Conservation (phyloP, 2,888 invertebrate genomes). For the Ramazzottius varieornatus region DNA sequence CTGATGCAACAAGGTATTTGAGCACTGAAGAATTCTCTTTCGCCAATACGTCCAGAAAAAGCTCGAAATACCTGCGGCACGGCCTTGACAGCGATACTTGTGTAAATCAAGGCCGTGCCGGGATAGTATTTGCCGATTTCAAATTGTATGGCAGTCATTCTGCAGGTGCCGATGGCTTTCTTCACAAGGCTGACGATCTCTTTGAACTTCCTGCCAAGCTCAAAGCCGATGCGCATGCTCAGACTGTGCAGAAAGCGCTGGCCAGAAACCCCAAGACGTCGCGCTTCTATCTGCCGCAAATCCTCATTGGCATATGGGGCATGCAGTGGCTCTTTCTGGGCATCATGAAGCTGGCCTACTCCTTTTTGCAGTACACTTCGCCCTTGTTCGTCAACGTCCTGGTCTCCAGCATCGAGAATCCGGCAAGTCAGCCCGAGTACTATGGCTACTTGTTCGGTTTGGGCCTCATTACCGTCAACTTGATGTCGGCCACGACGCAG, state of each 20-base stretch:
- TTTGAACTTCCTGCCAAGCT: constrained; percentile 47
- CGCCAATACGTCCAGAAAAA: too few relatives aligned
- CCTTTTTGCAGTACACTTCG: constrained; percentile 2
- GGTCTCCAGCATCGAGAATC: not conserved
- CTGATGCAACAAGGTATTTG: too few relatives aligned
- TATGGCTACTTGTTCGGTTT: not conserved
- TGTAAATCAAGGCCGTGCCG: too few relatives aligned
- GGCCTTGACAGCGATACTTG: too few relatives aligned
- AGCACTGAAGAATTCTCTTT: constrained; percentile 14
- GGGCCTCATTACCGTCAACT: not conserved
- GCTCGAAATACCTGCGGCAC: constrained; percentile 10
- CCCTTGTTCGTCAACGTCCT: constrained; percentile 3
- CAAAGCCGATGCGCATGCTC: constrained; percentile 23
- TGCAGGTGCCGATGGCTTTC: constrained; percentile 42
- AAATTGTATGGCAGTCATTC: too few relatives aligned
- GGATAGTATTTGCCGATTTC: too few relatives aligned
- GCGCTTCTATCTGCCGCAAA: constrained; percentile 9
- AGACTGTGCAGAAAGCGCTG: constrained; percentile 9
- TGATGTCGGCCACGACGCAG: not conserved
- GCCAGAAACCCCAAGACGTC: constrained; percentile 8
- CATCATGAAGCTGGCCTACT: not conserved
- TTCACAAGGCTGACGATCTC: constrained; percentile 48
- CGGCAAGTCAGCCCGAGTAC: not conserved
- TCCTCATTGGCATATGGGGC: not conserved
- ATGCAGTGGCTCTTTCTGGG: not conserved